A percentile compares a stretch with the other conserved stretches of the same genome.
Evolutionary conservation across 2,113 vertebrate genomes (phyloP).

Genomic region (Dasyornis broadbenti): DNA sequence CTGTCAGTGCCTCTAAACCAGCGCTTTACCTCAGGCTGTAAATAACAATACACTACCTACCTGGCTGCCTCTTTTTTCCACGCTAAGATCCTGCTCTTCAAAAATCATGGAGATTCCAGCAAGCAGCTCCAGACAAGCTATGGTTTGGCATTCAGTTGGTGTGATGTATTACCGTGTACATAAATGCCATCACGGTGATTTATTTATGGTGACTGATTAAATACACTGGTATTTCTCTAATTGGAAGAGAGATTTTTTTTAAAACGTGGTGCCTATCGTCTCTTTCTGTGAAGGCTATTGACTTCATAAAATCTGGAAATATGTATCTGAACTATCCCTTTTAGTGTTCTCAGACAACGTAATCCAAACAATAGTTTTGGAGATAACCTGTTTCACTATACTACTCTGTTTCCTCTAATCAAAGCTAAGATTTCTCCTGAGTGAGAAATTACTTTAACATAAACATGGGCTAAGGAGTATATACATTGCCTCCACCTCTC

Average conservation of each 20-base stretch:
- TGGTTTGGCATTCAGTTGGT: background rate
- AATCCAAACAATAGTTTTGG: background rate
- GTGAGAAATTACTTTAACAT: slow-evolving; percentile 21
- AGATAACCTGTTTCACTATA: background rate
- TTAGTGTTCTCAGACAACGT: background rate
- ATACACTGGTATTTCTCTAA: background rate
- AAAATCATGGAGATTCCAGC: background rate
- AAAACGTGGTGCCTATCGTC: background rate
- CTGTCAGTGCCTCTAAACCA: background rate
- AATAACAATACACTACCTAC: background rate
- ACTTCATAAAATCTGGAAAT: background rate
- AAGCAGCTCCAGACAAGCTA: background rate
- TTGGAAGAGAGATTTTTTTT: background rate
- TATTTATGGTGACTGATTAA: background rate
- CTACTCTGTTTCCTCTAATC: background rate
- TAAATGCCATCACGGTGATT: background rate
- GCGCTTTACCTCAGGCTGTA: accelerated
- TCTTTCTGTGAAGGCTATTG: background rate
- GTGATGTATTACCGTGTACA: background rate
- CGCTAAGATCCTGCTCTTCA: background rate
- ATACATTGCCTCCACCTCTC: background rate
- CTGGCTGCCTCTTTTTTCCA: background rate
- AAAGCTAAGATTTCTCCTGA: slow-evolving; percentile 5
- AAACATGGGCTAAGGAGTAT: slow-evolving; percentile 3
- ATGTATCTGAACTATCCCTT: background rate